These are phyloP conservation scores for Pardalotus punctatus DNA, from an alignment of 2,113 vertebrate species.

Conservation along the genomic window DNA sequence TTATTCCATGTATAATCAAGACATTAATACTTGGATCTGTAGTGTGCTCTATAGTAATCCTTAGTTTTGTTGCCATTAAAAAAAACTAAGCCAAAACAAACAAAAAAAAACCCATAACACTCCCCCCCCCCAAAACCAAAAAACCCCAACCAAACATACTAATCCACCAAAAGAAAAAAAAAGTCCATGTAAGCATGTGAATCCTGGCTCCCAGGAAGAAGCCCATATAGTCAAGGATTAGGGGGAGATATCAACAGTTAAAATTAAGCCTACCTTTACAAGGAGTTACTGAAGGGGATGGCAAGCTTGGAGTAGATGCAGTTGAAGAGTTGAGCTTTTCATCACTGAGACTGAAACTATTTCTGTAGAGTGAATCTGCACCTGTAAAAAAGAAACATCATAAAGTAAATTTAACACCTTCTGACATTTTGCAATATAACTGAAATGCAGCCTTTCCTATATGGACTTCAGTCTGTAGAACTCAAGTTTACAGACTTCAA, in stretches of 20 bases:
- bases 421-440: neutral
- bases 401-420: neutral
- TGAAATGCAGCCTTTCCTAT: neutral
- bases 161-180: neutral
- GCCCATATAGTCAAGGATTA: neutral
- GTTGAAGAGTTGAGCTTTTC: conserved; percentile 90
- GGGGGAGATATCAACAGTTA: neutral
- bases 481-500: neutral
- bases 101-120: too few relatives aligned
- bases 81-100: neutral
- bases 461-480: neutral
- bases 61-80: neutral
- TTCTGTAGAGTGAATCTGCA: conserved; percentile 88
- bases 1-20: neutral
- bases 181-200: neutral
- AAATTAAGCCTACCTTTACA: conserved; percentile 78
- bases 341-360: conserved; percentile 92
- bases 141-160: neutral
- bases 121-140: too few relatives aligned
- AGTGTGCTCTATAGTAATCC: neutral
- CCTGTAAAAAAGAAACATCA: conserved; percentile 69
- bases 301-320: conserved; percentile 70
- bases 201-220: neutral
- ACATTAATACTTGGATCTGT: neutral
- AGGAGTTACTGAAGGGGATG: conserved; percentile 73